Base-by-base conservation (phyloP, 2,888 invertebrate species). In the Trichopria drosophilae region DNA sequence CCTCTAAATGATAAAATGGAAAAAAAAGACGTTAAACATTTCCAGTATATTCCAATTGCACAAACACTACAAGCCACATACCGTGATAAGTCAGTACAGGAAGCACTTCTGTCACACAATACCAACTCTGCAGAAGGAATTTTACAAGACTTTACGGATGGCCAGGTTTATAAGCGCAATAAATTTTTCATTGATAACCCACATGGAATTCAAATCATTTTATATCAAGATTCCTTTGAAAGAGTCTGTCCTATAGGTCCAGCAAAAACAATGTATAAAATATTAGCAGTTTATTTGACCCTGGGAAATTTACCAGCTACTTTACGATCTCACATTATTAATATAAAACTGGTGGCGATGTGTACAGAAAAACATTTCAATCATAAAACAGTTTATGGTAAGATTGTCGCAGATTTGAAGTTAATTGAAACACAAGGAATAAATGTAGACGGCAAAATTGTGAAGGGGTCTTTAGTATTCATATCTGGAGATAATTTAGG, bases 351-450 rank as follows among this genome's bases (percentile, higher is more conserved):
- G n/a, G n/a, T n/a, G n/a, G n/a, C n/a, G n/a, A n/a, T n/a, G n/a
- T n/a, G n/a, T n/a, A n/a, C n/a, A 31, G 60, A 65, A 52, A 60
- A 53, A 32, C 13, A 53, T 42, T 65, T 64, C 62, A 58, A 59
- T n/a, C 57, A 58, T 51, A 18, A 53, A 9, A 56, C 42, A 39
- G 39, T 66, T 32, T 52, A 63, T 31, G 28, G 60, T 32, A 32
- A 28, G 12, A 51, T 66, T 34, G 54, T 66, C 5, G 31, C 53
- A 12, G 64, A 67, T 52, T 48, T 66, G 34, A 52, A 49, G 52
- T 48, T 40, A 18, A 52, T 68, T 41, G 63, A 68, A 58, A 43
- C 36, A 31, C 50, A 42, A 18, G 66, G 64, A 7, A 51, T 67
- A 23, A 3, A 22, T 16, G 20, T 58, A 10, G 22, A 39, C 23